Conservation (phyloP, 2,888 invertebrate species). For the Ectemnius continuus region DNA sequence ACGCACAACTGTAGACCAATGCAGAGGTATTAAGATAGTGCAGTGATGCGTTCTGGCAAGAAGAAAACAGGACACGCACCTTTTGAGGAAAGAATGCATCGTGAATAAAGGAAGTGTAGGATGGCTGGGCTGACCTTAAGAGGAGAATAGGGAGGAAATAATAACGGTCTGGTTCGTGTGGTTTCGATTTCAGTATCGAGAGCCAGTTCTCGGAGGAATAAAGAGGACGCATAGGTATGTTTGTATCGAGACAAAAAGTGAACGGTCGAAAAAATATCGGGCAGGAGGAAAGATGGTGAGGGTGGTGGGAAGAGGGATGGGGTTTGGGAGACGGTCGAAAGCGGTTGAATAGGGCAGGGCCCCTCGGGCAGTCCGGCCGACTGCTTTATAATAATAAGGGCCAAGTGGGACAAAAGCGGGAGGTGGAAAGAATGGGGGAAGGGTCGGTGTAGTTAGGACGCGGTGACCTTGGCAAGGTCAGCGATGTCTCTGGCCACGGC, state of each 20-base stretch:
- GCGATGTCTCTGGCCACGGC: constrained; percentile 71
- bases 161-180: constrained; percentile 57
- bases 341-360: constrained; percentile 67
- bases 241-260: constrained; percentile 56
- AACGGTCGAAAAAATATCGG: constrained; percentile 36
- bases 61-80: constrained; percentile 5
- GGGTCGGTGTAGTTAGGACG: constrained; percentile 68
- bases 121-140: constrained; percentile 36
- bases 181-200: constrained; percentile 61
- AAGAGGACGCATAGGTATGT: constrained; percentile 35
- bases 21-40: background rate
- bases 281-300: constrained; percentile 25
- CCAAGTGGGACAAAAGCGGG: constrained; percentile 48
- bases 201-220: constrained; percentile 40
- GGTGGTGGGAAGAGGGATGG: constrained; percentile 19
- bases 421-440: constrained; percentile 50
- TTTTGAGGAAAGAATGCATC: constrained; percentile 24
- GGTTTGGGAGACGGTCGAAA: constrained; percentile 52
- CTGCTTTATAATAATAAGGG: constrained; percentile 71
- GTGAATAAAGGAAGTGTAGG: constrained; percentile 31
- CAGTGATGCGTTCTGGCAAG: background rate
- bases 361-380: constrained; percentile 64
- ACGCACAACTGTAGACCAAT: background rate
- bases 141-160: constrained; percentile 45
- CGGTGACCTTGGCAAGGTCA: constrained; percentile 77